Percentiles rank a stretch among this genome's conserved stretches.
phyloP scores from a whole-genome alignment of 2,113 vertebrate genomes.

The Entomyzon cyanotis region DNA sequence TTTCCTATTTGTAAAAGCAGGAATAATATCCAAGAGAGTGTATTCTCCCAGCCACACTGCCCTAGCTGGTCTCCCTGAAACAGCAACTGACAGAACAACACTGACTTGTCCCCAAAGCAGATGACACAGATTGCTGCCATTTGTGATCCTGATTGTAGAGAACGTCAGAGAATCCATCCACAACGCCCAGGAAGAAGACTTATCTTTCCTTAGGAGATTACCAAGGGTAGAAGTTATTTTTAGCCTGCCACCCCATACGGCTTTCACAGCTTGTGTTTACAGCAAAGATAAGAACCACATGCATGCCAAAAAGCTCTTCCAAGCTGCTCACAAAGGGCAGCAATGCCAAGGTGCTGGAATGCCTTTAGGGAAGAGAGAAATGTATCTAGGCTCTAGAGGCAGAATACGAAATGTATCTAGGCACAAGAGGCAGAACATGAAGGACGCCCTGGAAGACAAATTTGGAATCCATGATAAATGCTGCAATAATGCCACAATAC shows the following conservation, averaged over 20 bases:
- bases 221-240: constrained; percentile 37
- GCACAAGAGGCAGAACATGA: not conserved
- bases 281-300: not conserved
- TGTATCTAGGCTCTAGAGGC: not conserved
- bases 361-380: not conserved
- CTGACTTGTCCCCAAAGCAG: not conserved
- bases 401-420: not conserved
- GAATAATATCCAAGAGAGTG: not conserved
- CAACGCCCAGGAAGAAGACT: not conserved
- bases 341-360: not conserved
- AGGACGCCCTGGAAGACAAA: not conserved
- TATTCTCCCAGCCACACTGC: not conserved
- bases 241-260: not conserved
- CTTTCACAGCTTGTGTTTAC: constrained; percentile 40
- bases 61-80: not conserved
- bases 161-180: not conserved
- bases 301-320: not conserved
- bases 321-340: not conserved
- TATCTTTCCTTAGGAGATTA: constrained; percentile 62
- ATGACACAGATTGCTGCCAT: not conserved
- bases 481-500: not conserved
- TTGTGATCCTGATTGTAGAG: not conserved
- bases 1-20: not conserved
- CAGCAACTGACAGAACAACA: not conserved
- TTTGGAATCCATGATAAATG: not conserved